Conservation (phyloP, 2,888 invertebrate species). For the Drosophila quasianomalipes region DNA sequence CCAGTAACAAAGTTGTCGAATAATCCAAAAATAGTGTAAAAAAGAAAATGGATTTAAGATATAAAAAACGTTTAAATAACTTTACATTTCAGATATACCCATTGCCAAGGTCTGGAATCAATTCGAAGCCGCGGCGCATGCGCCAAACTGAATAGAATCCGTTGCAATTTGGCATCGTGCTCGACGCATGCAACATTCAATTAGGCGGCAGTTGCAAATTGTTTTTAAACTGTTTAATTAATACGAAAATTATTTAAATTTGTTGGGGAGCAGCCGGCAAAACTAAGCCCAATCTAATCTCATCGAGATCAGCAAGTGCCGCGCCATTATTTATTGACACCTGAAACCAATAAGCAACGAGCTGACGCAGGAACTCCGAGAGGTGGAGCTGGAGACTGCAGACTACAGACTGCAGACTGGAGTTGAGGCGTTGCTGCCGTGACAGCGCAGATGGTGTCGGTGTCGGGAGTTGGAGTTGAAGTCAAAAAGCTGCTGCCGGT, state of each 20-base stretch:
- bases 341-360: constrained; percentile 78
- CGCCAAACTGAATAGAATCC: not conserved
- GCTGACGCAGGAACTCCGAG: constrained; percentile 8
- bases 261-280: constrained; percentile 2
- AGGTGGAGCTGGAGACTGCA: not conserved
- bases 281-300: constrained; percentile 70
- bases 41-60: not conserved
- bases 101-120: not conserved
- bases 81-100: not conserved
- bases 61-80: not conserved
- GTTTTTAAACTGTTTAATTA: constrained; percentile 79
- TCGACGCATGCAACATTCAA: constrained; percentile 19
- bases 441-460: constrained; percentile 73
- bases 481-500: constrained; percentile 36
- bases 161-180: constrained; percentile 2
- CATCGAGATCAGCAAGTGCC: constrained; percentile 83
- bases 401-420: constrained; percentile 11
- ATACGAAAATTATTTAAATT: constrained; percentile 76
- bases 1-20: not conserved
- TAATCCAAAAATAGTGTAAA: not conserved
- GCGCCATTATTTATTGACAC: constrained; percentile 84
- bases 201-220: constrained; percentile 64
- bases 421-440: constrained; percentile 74
- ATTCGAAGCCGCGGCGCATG: not conserved
- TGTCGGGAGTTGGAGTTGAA: constrained; percentile 36